A percentile compares a stretch with the other conserved stretches of the same genome.
Evolutionary conservation across 2,888 invertebrate species (phyloP).

Genomic region (Hirudinaria manillensis): DNA sequence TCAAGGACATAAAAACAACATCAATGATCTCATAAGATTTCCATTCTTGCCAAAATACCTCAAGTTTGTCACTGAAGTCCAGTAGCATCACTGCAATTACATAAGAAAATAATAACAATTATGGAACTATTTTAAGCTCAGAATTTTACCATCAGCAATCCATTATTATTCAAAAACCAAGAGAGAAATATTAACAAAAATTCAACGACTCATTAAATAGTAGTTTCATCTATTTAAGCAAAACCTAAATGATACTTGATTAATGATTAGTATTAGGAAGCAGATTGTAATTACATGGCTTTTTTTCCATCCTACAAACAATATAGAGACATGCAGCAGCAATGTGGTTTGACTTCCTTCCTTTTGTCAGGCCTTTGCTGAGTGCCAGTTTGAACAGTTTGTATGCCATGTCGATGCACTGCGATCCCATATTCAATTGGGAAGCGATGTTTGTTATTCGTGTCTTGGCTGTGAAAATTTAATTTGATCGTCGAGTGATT

Average conservation of each 20-base stretch:
- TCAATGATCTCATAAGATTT: neutral
- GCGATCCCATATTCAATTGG: constrained; percentile 78
- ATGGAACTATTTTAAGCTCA: too few species aligned
- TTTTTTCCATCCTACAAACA: constrained; percentile 88
- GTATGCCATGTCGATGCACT: constrained; percentile 82
- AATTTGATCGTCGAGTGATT: neutral
- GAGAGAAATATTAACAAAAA: constrained; percentile 8
- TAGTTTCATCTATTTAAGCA: neutral
- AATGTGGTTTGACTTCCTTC: constrained; percentile 80
- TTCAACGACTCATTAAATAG: neutral
- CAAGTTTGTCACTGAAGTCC: constrained; percentile 93
- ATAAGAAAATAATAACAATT: neutral
- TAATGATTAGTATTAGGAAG: neutral
- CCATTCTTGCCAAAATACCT: constrained; percentile 59
- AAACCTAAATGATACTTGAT: neutral
- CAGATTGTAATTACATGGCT: constrained; percentile 17
- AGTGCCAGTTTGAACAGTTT: constrained; percentile 56
- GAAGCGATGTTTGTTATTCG: constrained; percentile 79
- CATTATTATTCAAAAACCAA: too few species aligned
- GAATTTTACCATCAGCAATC: too few species aligned
- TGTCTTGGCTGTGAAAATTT: constrained; percentile 58
- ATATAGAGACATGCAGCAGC: constrained; percentile 96
- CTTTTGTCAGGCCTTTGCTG: constrained; percentile 65
- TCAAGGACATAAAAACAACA: constrained; percentile 29
- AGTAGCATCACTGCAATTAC: constrained; percentile 72